Percentiles rank a stretch among this genome's conserved stretches.
phyloP scores from a whole-genome alignment of 2,797 vertebrate genomes.

The Galagoides demidoff region DNA sequence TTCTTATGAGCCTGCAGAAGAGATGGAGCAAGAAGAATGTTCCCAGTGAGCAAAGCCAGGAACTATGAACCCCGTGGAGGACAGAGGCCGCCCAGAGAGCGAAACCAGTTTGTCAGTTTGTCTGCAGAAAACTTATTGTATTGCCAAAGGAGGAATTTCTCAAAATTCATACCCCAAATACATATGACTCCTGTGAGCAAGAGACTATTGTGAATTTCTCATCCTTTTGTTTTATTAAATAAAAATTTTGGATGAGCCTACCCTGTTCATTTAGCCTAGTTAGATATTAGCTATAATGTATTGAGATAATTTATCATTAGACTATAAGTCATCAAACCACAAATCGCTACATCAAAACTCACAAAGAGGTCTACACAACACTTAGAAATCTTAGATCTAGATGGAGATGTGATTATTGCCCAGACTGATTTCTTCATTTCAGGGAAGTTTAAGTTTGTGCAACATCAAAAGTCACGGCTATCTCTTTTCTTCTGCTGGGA shows the following conservation, averaged over 20 bases:
- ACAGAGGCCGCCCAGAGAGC: neutral
- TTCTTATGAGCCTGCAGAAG: neutral
- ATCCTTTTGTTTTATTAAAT: neutral
- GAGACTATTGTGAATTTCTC: neutral
- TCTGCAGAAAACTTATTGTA: neutral
- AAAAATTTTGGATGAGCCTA: neutral
- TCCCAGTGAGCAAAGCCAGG: neutral
- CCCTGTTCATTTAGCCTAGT: neutral
- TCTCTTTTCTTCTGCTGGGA: too few species aligned
- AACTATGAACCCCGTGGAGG: neutral
- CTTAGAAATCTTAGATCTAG: neutral
- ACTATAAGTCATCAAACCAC: neutral
- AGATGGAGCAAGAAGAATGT: neutral
- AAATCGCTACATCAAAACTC: neutral
- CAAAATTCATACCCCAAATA: neutral
- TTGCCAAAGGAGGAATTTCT: neutral
- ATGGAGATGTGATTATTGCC: neutral
- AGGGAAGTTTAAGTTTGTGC: neutral
- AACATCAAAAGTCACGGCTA: neutral
- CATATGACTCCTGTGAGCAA: neutral
- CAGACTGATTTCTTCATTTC: neutral
- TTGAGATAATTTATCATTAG: neutral
- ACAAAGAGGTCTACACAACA: neutral
- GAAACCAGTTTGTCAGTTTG: neutral
- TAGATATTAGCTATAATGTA: neutral